Base-by-base conservation (phyloP, 2,113 vertebrate genomes). In the Indri indri region DNA sequence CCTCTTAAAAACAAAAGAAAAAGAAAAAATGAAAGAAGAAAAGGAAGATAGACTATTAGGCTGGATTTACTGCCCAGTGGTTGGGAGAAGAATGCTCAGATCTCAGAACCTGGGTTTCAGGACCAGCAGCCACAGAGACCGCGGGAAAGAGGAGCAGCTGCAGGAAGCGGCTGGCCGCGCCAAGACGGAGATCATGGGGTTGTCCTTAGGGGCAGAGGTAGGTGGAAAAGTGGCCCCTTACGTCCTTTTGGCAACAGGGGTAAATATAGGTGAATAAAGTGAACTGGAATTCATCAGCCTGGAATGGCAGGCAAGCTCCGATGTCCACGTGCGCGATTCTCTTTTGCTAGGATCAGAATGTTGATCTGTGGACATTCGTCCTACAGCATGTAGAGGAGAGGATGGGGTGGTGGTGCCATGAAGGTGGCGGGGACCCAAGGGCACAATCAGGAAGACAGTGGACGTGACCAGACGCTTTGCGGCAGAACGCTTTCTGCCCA, bases 381-480 rank as follows among this genome's bases (percentile, higher is more conserved):
- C 63, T 90, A 90, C 30, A 37, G 68, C 74, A 61, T 34, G 40
- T 82, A 71, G 73, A 50, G 54, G 59, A 54, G 42, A 20, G 9
- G 3, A 2, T 22, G 45, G 83, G 50, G 54, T n/a, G n/a, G 8
- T 73, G 22, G 23, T 14, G 34, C 47, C 1, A 17, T 52, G 9
- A n/a, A 45, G 52, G n/a, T 18, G 8, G 25, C 5, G 1, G 54
- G 80, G 85, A 70, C 13, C 12, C 52, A 59, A 16, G 20, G 52
- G 54, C 32, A 3, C 0, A 25, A 77, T 20, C 27, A 74, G 18
- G 81, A 50, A 57, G 37, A 68, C 11, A 7, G 23, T 63, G 86
- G 18, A 23, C 4, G 5, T 1, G 52, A 18, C 52, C 71, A 77
- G 68, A 59, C 0, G 4, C 11, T 14, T n/a, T 5, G 4, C 0